Evolutionary conservation across 2,888 invertebrate species (phyloP).

Genomic region (Dolichopus griseipennis): DNA sequence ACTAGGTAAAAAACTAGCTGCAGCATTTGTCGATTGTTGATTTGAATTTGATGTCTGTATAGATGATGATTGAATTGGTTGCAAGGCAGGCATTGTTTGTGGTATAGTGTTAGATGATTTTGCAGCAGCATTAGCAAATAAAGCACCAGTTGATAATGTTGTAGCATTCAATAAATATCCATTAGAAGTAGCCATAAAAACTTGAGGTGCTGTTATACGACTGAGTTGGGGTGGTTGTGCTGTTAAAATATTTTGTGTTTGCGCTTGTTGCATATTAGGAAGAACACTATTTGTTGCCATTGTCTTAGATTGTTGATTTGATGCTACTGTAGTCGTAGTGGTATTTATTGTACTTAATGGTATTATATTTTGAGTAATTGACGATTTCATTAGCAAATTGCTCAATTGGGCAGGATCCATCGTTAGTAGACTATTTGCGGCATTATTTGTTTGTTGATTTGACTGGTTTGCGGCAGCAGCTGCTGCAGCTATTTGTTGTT

Average conservation of each 20-base stretch:
- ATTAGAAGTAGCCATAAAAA: conserved; percentile 42
- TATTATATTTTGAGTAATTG: conserved; percentile 19
- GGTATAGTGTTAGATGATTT: conserved; percentile 18
- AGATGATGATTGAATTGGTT: conserved; percentile 33
- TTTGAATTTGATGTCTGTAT: conserved; percentile 19
- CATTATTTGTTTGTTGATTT: conserved; percentile 19
- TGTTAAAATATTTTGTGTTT: conserved; percentile 13
- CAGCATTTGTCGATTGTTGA: background rate
- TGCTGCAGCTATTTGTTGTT: conserved; percentile 30
- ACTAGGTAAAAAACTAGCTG: conserved; percentile 19
- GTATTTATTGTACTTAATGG: conserved; percentile 21
- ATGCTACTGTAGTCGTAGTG: conserved; percentile 33
- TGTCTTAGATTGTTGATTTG: conserved; percentile 26
- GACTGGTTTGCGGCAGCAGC: conserved; percentile 27
- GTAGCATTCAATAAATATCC: conserved; percentile 38
- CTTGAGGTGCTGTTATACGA: conserved; percentile 30
- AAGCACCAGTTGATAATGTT: conserved; percentile 37
- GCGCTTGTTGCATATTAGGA: conserved; percentile 31
- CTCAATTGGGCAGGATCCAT: conserved; percentile 14
- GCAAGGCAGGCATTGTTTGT: conserved; percentile 33
- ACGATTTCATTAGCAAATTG: conserved; percentile 20
- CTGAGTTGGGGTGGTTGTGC: background rate
- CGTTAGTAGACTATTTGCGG: conserved; percentile 14
- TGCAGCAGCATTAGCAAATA: conserved; percentile 31
- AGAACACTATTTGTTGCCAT: conserved; percentile 27